phyloP scores from a whole-genome alignment of 2,113 vertebrate species.

The Narcine bancroftii region DNA sequence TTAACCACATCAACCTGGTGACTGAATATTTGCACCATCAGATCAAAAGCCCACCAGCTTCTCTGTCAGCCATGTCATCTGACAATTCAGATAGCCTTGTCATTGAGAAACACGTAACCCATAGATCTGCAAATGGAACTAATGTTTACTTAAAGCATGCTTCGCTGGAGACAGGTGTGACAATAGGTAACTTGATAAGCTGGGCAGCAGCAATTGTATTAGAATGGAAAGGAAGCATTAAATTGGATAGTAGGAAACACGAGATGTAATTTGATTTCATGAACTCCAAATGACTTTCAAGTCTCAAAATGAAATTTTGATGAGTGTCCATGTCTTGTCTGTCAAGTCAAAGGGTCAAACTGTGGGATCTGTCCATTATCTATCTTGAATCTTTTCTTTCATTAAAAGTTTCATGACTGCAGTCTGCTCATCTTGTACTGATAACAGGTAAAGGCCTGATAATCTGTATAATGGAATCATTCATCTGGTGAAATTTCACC shows the following conservation, averaged over 20 bases:
- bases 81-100: conserved; percentile 28
- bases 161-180: conserved; percentile 45
- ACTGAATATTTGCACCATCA: conserved; percentile 33
- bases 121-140: conserved; percentile 43
- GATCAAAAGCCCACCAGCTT: conserved; percentile 39
- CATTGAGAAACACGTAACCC: conserved; percentile 40
- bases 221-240: conserved; percentile 43
- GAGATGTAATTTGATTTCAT: conserved; percentile 51
- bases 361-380: conserved; percentile 45
- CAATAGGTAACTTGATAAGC: conserved; percentile 46
- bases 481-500: conserved; percentile 29
- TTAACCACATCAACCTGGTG: neutral
- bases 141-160: conserved; percentile 41
- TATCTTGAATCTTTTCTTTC: conserved; percentile 41
- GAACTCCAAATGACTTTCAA: conserved; percentile 48
- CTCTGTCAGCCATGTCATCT: conserved; percentile 37
- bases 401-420: conserved; percentile 31
- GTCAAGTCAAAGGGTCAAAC: conserved; percentile 41
- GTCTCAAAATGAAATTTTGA: conserved; percentile 44
- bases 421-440: conserved; percentile 11
- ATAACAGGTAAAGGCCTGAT: conserved; percentile 26
- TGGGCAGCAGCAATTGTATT: conserved; percentile 30
- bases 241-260: conserved; percentile 41
- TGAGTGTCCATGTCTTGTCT: conserved; percentile 41
- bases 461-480: conserved; percentile 27